phyloP scores from a whole-genome alignment of 2,888 invertebrate species.

The Pedicia rivosa region DNA sequence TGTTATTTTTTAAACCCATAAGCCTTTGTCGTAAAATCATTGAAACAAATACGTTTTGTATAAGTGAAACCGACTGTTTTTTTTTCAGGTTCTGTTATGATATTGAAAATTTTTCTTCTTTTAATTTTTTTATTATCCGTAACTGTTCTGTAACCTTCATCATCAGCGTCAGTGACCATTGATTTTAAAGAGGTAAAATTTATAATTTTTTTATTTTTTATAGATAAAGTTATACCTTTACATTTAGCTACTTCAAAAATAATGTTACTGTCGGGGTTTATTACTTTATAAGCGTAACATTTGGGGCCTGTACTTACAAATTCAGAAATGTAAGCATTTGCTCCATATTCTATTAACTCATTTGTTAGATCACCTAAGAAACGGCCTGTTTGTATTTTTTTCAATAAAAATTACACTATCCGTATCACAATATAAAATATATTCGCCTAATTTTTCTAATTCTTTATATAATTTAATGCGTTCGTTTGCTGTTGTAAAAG shows the following conservation, averaged over 20 bases:
- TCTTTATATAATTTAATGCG: neutral
- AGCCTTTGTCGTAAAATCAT: no score
- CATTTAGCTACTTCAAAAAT: neutral
- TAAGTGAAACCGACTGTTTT: neutral
- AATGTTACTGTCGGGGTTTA: neutral
- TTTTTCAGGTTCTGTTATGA: neutral
- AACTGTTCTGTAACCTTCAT: neutral
- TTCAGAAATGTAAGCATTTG: neutral
- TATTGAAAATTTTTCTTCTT: no score
- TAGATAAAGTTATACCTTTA: neutral
- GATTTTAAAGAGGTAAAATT: neutral
- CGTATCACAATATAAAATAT: neutral
- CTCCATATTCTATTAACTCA: neutral
- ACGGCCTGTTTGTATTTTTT: neutral
- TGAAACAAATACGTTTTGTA: neutral
- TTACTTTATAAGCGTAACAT: neutral
- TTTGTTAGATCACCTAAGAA: neutral
- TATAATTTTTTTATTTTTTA: neutral
- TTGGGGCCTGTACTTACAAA: constrained; percentile 1
- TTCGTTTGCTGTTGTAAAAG: neutral
- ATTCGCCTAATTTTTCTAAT: neutral
- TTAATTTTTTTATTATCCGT: no score
- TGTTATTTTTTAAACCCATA: no score
- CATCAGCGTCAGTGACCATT: neutral
- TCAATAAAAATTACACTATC: neutral